Conservation (phyloP, 2,113 vertebrate species). For the Hemibagrus wyckioides region DNA sequence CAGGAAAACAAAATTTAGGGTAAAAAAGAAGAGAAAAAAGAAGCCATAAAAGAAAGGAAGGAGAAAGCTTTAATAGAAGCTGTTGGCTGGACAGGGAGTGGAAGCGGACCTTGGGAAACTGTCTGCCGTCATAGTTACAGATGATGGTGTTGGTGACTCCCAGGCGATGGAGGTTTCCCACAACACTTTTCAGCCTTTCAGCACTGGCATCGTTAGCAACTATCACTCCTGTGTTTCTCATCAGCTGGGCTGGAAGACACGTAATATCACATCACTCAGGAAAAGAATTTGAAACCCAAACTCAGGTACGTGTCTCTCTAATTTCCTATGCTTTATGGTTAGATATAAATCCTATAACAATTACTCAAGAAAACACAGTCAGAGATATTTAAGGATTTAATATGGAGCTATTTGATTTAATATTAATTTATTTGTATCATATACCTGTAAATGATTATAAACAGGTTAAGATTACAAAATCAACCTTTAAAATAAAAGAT, state of each 20-base stretch:
- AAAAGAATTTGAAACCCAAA: background rate
- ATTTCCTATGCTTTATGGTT: too few relatives aligned
- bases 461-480: background rate
- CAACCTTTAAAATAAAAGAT: too few relatives aligned
- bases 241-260: conserved; percentile 84
- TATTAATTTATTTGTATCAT: background rate
- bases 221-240: conserved; percentile 95
- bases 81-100: background rate
- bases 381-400: background rate
- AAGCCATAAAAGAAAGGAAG: background rate
- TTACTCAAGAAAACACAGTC: background rate
- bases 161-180: conserved; percentile 93
- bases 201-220: conserved; percentile 90
- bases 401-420: background rate
- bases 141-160: conserved; percentile 90
- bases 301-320: background rate
- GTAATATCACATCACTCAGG: conserved; percentile 1
- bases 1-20: background rate
- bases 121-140: conserved; percentile 90
- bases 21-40: background rate
- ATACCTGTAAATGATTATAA: background rate
- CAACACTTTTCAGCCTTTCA: conserved; percentile 87
- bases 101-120: conserved; percentile 88
- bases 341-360: background rate
- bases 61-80: background rate